phyloP scores from a whole-genome alignment of 1,140 invertebrate species.

The Heliconius congener region DNA sequence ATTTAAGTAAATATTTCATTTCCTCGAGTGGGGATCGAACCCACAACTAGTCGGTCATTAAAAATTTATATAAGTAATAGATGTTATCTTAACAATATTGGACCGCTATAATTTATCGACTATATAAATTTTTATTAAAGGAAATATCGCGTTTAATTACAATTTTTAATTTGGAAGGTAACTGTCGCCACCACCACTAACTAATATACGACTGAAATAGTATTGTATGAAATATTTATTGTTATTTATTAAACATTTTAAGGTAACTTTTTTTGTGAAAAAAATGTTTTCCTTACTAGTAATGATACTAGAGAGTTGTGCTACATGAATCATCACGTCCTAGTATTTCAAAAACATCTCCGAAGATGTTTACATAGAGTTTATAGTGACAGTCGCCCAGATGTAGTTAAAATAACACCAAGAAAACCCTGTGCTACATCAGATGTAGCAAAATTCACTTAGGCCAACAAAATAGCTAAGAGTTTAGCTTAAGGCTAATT shows the following conservation, averaged over 20 bases:
- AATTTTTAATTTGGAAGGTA: too few relatives aligned
- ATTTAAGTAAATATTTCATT: too few relatives aligned
- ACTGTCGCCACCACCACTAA: too few relatives aligned
- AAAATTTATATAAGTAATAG: too few relatives aligned
- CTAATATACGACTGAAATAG: not conserved
- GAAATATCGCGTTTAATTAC: too few relatives aligned
- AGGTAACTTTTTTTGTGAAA: not conserved
- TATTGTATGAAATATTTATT: not conserved
- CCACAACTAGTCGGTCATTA: too few relatives aligned
- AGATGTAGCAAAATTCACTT: conserved; percentile 7
- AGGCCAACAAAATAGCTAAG: conserved; percentile 49
- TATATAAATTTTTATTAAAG: too few relatives aligned
- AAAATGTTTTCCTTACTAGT: not conserved
- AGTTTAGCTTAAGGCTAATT: conserved; percentile 71
- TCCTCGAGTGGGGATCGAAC: too few relatives aligned
- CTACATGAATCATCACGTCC: not conserved
- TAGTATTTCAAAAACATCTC: not conserved
- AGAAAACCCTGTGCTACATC: conserved; percentile 7
- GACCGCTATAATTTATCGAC: too few relatives aligned
- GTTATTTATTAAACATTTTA: not conserved
- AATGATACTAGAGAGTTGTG: not conserved
- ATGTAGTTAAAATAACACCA: conserved; percentile 13
- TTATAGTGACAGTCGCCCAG: not conserved
- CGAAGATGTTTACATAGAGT: not conserved
- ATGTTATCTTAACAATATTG: too few relatives aligned